Evolutionary conservation across 2,888 invertebrate genomes (phyloP), one percentile per base, ranked within the genome.

Genomic region (Hartigia nigra): DNA sequence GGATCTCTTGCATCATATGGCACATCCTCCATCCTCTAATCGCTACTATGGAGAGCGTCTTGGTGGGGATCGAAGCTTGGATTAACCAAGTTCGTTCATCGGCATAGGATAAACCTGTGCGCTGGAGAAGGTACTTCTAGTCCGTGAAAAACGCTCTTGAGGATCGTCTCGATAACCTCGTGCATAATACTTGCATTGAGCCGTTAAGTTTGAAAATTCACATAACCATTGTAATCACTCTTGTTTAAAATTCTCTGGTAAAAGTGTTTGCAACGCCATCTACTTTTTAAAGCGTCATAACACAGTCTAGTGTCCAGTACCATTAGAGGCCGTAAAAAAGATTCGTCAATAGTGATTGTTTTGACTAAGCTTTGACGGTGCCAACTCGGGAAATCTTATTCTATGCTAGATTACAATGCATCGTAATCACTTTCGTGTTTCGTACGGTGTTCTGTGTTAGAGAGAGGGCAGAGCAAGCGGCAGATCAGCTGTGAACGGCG

Each of bases 401-500:
- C 9, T 5, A 23, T 55, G 55, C 23, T 55, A 55, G 23, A 55
- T 55, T 55, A 55, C 55, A 55, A 55, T 55, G 55, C 55, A 55
- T 23, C 9, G 55, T 55, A 55, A 55, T 55, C 55, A 55, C 55
- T 35, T 31, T 31, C 69, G 55, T 76, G 69, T 76, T 37, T 69
- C 12, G 23, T 31, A 31, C 70, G 36, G 75, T 76, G 76, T 74
- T 69, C 32, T 69, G n/a, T 36, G 70, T 75, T 78, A 82, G 84
- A 82, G 84, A 82, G 83, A 84, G 84, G 84, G 84, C 81, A 84
- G 77, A 75, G 80, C 78, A 75, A 82, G 81, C 80, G 84, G 80
- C 82, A 82, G 88, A 88, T 89, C 89, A 89, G 89, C 89, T 88
- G 89, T 88, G 88, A 87, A 88, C 87, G 87, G 88, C 88, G 86